Evolutionary conservation across 1,140 invertebrate genomes (phyloP), one percentile per base, ranked within the genome.

Genomic region (Heliconius melpomene): DNA sequence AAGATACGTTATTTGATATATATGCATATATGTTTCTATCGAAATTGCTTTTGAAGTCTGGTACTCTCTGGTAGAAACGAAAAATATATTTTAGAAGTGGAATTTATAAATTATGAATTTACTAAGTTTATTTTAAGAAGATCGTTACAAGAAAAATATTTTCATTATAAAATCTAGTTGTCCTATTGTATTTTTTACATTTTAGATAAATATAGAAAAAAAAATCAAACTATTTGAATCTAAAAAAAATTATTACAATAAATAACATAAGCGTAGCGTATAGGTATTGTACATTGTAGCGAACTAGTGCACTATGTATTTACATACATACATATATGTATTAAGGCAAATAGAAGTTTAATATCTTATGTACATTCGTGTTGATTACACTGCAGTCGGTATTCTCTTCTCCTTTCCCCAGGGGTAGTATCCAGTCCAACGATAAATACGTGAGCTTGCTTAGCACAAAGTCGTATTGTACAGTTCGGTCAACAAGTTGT

Each of bases 401-500:
- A 57, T 77, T 72, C 77, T 52, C 71, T 73, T 57, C 50, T 71
- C 32, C 32, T 73, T 72, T 78, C 52, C 77, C 71, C 1, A 73
- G 77, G 40, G 77, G 40, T 29, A 1, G 26, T 50, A 23, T 60
- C 57, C 46, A 79, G 23, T 60, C 38, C 46, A 79, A 75, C 60
- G 66, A 75, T 72, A 76, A 75, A 76, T 70, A 76, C 50, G 29
- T 52, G 46, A 71, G 40, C 79, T 57, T 80, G 52, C 75, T 76
- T 77, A 32, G 70, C 36, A 7, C 38, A 72, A 52, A 18, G 7
- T n/a, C 6, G n/a, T 23, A 57, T 54, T 7, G 20, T 54, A 54
- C 7, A 54, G 5, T 54, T 8, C 52, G 52, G 52, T n/a, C 20
- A 46, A 46, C 13, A 46, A 46, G 13, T 46, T 5, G 40, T 46